Evolutionary conservation across 1,140 invertebrate species (phyloP).

Genomic region (Conus ventricosus): DNA sequence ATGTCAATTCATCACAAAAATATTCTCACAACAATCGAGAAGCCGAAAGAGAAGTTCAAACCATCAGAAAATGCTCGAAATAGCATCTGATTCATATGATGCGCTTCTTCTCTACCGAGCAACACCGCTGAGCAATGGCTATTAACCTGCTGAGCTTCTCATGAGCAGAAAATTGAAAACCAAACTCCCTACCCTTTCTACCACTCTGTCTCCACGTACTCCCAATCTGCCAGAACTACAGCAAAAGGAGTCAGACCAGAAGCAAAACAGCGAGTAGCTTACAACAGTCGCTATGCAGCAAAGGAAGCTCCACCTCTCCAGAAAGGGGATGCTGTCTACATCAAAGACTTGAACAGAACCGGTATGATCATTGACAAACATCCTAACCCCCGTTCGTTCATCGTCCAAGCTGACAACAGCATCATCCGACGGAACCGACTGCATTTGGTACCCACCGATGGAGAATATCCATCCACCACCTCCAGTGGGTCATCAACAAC

Average conservation of each 20-base stretch:
- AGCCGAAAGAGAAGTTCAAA: constrained; percentile 45
- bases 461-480: background rate
- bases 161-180: no score
- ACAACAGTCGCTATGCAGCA: no score
- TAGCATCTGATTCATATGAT: constrained; percentile 7
- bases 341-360: background rate
- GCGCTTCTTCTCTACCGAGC: no score
- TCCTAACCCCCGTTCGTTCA: background rate
- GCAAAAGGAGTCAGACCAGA: no score
- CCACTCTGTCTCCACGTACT: no score
- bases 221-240: no score
- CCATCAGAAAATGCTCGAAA: constrained; percentile 43
- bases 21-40: constrained; percentile 49
- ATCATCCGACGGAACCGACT: background rate
- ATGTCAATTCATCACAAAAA: constrained; percentile 65
- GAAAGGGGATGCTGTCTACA: background rate
- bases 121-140: no score
- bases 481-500: background rate
- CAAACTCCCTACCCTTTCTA: no score
- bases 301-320: no score
- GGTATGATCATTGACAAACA: background rate
- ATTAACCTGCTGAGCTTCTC: no score
- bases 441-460: background rate
- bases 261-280: no score
- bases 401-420: background rate